phyloP scores from a whole-genome alignment of 2,888 invertebrate species.

The Drosophila mayaguana region DNA sequence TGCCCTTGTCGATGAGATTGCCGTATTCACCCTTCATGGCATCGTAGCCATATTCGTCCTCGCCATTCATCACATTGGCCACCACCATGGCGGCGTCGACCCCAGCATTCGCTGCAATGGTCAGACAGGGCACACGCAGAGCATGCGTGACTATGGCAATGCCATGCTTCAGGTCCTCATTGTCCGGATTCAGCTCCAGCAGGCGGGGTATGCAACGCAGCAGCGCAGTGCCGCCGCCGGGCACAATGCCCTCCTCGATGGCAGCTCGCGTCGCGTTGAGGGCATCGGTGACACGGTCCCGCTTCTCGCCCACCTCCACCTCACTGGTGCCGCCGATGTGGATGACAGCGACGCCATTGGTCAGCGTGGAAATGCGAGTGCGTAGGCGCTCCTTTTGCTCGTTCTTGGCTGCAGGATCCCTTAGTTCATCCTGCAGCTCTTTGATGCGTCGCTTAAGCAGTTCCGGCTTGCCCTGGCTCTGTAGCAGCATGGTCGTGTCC shows the following conservation, averaged over 20 bases:
- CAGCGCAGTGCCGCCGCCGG: conserved; percentile 97
- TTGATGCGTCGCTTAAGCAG: conserved; percentile 93
- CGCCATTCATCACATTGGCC: conserved; percentile 93
- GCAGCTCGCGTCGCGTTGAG: conserved; percentile 97
- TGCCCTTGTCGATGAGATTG: conserved; percentile 95
- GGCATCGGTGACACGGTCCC: conserved; percentile 97
- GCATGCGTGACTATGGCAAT: conserved; percentile 90
- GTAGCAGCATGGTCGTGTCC: conserved; percentile 91
- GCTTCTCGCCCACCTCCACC: conserved; percentile 98
- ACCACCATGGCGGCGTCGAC: conserved; percentile 96
- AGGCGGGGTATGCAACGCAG: conserved; percentile 92
- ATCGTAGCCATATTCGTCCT: conserved; percentile 93
- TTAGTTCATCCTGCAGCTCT: conserved; percentile 94
- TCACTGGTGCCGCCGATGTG: conserved; percentile 95
- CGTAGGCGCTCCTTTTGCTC: conserved; percentile 97
- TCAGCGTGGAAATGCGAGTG: conserved; percentile 94
- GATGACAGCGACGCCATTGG: conserved; percentile 92
- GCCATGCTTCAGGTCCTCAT: conserved; percentile 85
- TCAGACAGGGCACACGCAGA: conserved; percentile 94
- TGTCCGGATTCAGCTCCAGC: conserved; percentile 87
- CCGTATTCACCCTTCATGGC: conserved; percentile 94
- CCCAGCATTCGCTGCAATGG: conserved; percentile 95
- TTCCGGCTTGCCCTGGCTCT: conserved; percentile 92
- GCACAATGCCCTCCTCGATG: conserved; percentile 98
- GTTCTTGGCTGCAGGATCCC: conserved; percentile 92